Base-by-base conservation (phyloP, 2,113 vertebrate genomes). In the Saguinus midas region DNA sequence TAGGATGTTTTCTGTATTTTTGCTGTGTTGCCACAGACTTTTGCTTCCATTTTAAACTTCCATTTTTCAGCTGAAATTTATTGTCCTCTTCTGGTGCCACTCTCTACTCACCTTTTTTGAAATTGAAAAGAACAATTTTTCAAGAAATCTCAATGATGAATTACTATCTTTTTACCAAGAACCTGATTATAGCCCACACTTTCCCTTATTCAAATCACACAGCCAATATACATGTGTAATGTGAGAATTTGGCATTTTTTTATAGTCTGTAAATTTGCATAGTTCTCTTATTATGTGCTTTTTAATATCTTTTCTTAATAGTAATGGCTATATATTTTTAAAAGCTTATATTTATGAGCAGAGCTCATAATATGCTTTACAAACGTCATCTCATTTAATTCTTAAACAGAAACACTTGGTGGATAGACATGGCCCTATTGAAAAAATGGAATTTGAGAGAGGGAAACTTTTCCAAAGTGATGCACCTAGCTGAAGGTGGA, bases 281-380 rank as follows among this genome's bases (percentile, higher is more conserved):
- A 88, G 45, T 95, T 87, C 40, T 94, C 45, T 96, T 96, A 37
- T 96, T 96, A 37, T 94, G 40, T 90, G 37, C 66, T 89, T 92
- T 91, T 61, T 45, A 61, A 73, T 66, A 45, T 40, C 86, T n/a
- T 73, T 81, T 94, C 29, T 20, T 85, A 79, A 68, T 50, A 78
- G 72, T 83, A 61, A 52, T 85, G 48, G 13, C 17, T 52, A 3
- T 52, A 27, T 45, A 37, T 55, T 64, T 82, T 81, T 16, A 68
- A 68, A 35, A 68, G 64, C 32, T 17, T 68, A 35, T 64, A 64
- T 64, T 6, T 68, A 18, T 35, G 66, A 64, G 61, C 73, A 92
- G 90, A 94, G 43, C 43, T 91, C 73, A 70, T 6, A 68, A 0
- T 85, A 68, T 96, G 20, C 52, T 94, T 96, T 95, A 64, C 29